Base-by-base conservation (phyloP, 2,888 invertebrate genomes). In the Drosophila barbarae region DNA sequence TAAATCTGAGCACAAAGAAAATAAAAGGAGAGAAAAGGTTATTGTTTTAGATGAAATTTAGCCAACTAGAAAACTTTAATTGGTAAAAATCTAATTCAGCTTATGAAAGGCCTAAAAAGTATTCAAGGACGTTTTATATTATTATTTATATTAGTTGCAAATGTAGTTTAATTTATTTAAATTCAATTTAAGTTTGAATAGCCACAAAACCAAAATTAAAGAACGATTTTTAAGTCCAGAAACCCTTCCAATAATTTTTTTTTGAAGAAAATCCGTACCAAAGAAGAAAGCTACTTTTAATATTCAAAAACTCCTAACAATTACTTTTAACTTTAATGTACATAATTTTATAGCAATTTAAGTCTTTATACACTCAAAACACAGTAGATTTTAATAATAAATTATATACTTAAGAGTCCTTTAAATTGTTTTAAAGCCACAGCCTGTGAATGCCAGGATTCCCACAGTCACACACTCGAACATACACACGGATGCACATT, bases 341-440 rank as follows among this genome's bases (percentile, higher is more conserved):
- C 2, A 1, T 6, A 10, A 12, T 28, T 26, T 3, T 1, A 42
- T 2, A n/a, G 5, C 9, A 10, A 15, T 44, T 44, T 28, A 28
- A 41, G 21, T 23, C 13, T 6, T 12, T 35, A n/a, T 7, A 6
- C 12, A 7, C 5, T n/a, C 30, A 8, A 52, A 28, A 13, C 13
- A 28, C 7, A 39, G 2, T 30, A 8, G 5, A 10, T 18, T n/a
- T 41, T 7, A 35, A 61, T n/a, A 32, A 63, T 18, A 42, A 42
- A 26, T 42, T 1, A 7, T n/a, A 23, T 8, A 23, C 50, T 5
- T 35, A 9, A 2, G 21, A 26, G 36, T 21, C 36, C 21, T 30
- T 67, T 51, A 44, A 57, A 51, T 26, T 38, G 21, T 5, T 23
- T 66, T 56, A 39, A 67, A 56, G 32, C 47, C 46, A 32, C 28